These are phyloP conservation scores for Dimorphilus gyrociliatus DNA, from an alignment of 2,888 invertebrate genomes.

Conservation along the genomic window DNA sequence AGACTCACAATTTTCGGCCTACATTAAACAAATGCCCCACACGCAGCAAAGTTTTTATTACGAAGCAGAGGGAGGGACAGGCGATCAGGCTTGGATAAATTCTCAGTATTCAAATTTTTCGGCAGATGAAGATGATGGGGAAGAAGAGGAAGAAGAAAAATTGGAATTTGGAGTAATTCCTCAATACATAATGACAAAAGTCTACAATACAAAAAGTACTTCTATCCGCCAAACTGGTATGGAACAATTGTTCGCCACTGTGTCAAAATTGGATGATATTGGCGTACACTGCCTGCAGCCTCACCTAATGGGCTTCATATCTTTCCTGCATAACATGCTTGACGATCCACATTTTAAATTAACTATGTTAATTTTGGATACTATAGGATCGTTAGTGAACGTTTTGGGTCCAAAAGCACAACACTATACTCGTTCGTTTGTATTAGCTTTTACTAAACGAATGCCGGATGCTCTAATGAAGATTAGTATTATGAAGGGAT, in stretches of 20 bases:
- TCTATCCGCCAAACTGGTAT: conserved; percentile 44
- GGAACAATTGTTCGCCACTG: conserved; percentile 44
- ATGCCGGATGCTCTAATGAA: conserved; percentile 38
- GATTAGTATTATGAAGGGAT: conserved; percentile 40
- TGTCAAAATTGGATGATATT: conserved; percentile 31
- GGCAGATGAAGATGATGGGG: too few species aligned
- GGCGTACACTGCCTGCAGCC: conserved; percentile 42
- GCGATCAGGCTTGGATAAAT: too few species aligned
- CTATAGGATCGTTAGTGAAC: conserved; percentile 38
- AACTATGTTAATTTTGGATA: conserved; percentile 39
- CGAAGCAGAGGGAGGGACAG: too few species aligned
- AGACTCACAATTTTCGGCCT: too few species aligned
- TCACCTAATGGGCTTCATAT: conserved; percentile 48
- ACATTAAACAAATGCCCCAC: too few species aligned
- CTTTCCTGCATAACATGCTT: conserved; percentile 44
- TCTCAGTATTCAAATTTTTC: too few species aligned
- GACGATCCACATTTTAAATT: conserved; percentile 48
- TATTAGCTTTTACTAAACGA: too few species aligned
- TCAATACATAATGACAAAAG: conserved; percentile 32
- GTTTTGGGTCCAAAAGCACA: conserved; percentile 34
- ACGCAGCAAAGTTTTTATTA: too few species aligned
- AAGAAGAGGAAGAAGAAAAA: too few species aligned
- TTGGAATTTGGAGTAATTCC: conserved; percentile 38
- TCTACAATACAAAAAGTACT: conserved; percentile 45
- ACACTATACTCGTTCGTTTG: too few species aligned